Evolutionary conservation across 1,140 invertebrate species (phyloP), one percentile per base, ranked within the genome.

Genomic region (Delia radicum): DNA sequence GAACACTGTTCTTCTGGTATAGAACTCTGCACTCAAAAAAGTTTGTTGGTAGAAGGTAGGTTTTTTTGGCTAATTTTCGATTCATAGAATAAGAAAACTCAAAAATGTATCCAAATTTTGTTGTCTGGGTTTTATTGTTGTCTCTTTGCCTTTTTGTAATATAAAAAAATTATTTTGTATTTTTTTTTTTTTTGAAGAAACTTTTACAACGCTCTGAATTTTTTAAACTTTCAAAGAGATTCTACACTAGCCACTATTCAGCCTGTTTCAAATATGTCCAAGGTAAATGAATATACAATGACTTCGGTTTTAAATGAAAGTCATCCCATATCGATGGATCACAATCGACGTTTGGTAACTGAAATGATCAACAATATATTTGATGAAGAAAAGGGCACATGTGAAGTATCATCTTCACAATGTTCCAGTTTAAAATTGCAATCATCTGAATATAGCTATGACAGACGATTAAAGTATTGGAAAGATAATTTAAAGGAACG

Each of bases 391-490:
- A 0, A 0, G 0, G 79, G 79, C 2, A 0, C 29, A 8, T 18
- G 12, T 28, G 55, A 76, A 12, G 3, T 75, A 29, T 77, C 76
- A 13, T 71, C 73, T 0, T 77, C 76, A 2, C 46, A 33, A 48
- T 46, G 63, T 3, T 78, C 81, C 1, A 79, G 76, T 4, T 75
- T 79, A 31, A 46, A 29, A 7, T 72, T 77, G 29, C 77, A n/a
- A 12, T 55, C 73, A 0, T 80, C 76, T 0, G 74, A 61, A 77
- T 65, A 71, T 4, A 76, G n/a, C 78, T 82, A 81, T 77, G 83
- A 85, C 15, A 76, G 72, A 0, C 83, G 83, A 0, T 73, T 85
- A 1, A 78, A 80, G 73, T 62, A 69, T 3, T 85, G 83, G 83
- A 75, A 82, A 55, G 26, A 79, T 18, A 77, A 76, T 1, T 21